A percentile compares a stretch with the other conserved stretches of the same genome.
Conservation (phyloP, 2,888 invertebrate species). For the Griposia aprilina region DNA sequence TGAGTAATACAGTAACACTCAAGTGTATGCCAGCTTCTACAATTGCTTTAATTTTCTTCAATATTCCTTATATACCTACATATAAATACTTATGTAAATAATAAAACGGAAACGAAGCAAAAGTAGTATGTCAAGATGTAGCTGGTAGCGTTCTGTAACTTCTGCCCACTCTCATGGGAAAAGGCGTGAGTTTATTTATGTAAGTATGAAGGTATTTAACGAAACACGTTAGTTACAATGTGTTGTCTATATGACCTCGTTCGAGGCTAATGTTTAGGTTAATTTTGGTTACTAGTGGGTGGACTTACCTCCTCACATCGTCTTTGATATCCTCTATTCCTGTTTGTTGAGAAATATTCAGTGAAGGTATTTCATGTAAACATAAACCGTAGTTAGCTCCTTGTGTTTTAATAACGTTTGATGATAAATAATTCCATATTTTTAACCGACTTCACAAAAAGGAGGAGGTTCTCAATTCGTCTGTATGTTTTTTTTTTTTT, state of each 20-base stretch:
- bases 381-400: background rate
- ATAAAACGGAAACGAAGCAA: background rate
- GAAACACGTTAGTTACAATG: background rate
- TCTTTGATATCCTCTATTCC: slow-evolving; percentile 22
- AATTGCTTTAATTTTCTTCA: background rate
- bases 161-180: background rate
- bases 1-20: background rate
- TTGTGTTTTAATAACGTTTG: background rate
- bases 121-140: background rate
- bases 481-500: too few relatives aligned
- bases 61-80: background rate
- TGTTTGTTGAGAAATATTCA: slow-evolving; percentile 8
- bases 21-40: background rate
- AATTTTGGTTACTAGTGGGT: slow-evolving; percentile 17
- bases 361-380: slow-evolving; percentile 18
- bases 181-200: background rate
- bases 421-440: background rate
- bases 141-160: background rate
- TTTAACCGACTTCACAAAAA: too few relatives aligned
- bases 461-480: too few relatives aligned
- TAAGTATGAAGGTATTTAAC: background rate
- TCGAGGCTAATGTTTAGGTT: background rate
- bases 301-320: slow-evolving; percentile 4
- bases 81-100: background rate
- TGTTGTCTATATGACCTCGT: background rate